Percentiles rank a stretch among this genome's conserved stretches.
phyloP scores from a whole-genome alignment of 2,888 invertebrate species.

The Poecilus cupreus region DNA sequence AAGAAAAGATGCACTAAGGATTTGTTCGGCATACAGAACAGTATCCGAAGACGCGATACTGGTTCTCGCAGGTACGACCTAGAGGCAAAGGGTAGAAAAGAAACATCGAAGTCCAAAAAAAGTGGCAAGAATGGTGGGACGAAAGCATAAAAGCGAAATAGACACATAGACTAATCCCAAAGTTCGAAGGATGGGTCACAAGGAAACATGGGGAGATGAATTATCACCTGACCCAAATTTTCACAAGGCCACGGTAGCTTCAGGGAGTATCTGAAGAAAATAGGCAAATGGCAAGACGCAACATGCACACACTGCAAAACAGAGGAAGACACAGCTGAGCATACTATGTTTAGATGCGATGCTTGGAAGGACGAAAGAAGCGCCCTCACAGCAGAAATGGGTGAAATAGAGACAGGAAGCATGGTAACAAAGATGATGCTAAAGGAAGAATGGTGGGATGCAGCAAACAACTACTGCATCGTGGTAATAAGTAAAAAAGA shows the following conservation, averaged over 20 bases:
- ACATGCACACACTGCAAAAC: no score
- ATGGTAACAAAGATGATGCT: background rate
- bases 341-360: background rate
- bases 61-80: background rate
- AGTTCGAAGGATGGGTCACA: background rate
- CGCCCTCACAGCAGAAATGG: background rate
- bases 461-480: no score
- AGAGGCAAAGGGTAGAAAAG: background rate
- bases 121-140: background rate
- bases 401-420: background rate
- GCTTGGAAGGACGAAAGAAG: background rate
- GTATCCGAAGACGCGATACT: conserved; percentile 5
- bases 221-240: background rate
- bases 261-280: background rate
- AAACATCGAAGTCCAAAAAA: background rate
- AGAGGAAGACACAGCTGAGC: background rate
- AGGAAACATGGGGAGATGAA: background rate
- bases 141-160: conserved; percentile 19
- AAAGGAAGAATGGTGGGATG: background rate
- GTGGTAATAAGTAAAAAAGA: no score
- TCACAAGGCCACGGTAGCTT: background rate
- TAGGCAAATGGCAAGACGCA: background rate
- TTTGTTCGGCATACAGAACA: no score
- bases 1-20: no score
- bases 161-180: conserved; percentile 39